Base-by-base conservation (phyloP, 2,797 vertebrate species). In the Tenualosa thibaudeaui region DNA sequence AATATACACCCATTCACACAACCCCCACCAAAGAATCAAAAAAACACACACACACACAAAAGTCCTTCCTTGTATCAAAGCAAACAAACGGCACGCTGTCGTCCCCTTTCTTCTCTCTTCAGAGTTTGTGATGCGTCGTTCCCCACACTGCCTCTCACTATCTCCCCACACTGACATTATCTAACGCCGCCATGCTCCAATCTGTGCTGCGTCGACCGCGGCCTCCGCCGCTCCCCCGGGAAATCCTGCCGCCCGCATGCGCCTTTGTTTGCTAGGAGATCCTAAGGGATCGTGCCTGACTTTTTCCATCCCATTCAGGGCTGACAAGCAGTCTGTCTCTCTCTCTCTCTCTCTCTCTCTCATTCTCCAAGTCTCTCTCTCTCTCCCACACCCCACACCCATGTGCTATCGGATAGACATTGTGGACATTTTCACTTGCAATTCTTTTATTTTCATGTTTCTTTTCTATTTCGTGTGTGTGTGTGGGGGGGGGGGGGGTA, bases 111-210 rank as follows among this genome's bases (percentile, higher is more conserved):
- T 12, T 65, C 6, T 8, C 46, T 24, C 46, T 19, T 68, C 91
- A 89, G 92, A 91, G 93, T 93, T 94, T 95, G 93, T 95, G 93
- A 95, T 95, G 93, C 92, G 86, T 88, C 88, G 88, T 92, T 94
- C 93, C 93, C 95, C 94, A 94, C 94, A 95, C 94, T 95, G 95
- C 95, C 95, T 95, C 94, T 90, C 91, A 91, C 89, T 96, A 95
- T 96, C 95, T 95, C 92, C 85, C 92, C 90, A 89, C 91, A 93
- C 93, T 95, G 95, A 96, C 95, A 94, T 94, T 96, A 95, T 96
- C 95, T 95, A 93, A 96, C 94, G 89, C 89, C 94, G n/a, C 58
- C 22, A 89, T 71, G 93, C 93, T 94, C 93, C 93, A 93, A 95
- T 96, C 95, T 96, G 94, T 94, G 91, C 93, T 90, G 86, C 88